Conservation (phyloP, 2,888 invertebrate species). For the Megamerina dolium region DNA sequence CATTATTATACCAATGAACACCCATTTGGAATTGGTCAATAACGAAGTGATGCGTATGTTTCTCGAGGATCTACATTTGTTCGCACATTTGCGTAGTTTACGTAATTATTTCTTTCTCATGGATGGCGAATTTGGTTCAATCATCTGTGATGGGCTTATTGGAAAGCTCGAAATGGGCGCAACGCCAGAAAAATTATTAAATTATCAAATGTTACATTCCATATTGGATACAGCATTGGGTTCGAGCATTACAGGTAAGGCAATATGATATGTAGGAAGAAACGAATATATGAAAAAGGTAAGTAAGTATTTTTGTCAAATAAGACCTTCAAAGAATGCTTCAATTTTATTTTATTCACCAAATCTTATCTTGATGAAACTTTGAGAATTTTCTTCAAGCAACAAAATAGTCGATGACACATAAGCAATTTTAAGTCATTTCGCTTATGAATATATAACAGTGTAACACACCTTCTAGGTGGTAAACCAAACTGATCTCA, state of each 20-base stretch:
- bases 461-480: no score
- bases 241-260: conserved; percentile 59
- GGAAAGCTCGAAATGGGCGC: conserved; percentile 60
- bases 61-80: conserved; percentile 56
- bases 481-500: no score
- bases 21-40: conserved; percentile 65
- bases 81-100: conserved; percentile 67
- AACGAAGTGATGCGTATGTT: conserved; percentile 67
- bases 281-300: background rate
- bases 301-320: background rate
- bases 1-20: conserved; percentile 61
- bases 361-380: no score
- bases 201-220: conserved; percentile 62
- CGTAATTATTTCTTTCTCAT: conserved; percentile 71
- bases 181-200: conserved; percentile 62
- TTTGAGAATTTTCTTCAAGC: no score
- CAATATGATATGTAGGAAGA: background rate
- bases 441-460: no score
- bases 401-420: no score
- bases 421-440: no score
- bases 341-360: no score
- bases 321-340: background rate
- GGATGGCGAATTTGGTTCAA: conserved; percentile 73
- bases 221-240: conserved; percentile 65
- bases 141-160: conserved; percentile 65